A percentile compares a stretch with the other conserved stretches of the same genome.
Conservation (phyloP, 2,888 invertebrate species). For the Desoria tigrina region DNA sequence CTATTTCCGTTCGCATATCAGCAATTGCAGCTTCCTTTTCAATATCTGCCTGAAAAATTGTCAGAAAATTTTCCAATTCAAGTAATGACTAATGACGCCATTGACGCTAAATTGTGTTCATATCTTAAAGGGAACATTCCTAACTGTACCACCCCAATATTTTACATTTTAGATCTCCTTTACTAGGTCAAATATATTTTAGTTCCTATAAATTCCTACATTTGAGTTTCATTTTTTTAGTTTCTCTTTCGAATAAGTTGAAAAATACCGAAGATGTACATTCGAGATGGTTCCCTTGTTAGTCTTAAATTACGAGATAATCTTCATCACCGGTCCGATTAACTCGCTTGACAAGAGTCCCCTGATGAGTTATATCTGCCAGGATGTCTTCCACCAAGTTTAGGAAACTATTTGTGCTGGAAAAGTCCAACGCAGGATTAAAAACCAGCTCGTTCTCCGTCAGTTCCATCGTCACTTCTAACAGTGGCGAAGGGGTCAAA, state of each 20-base stretch:
- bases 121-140: too few species aligned
- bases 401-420: slow-evolving; percentile 74
- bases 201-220: too few species aligned
- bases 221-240: too few species aligned
- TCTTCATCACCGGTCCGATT: slow-evolving; percentile 57
- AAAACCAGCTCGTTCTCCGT: slow-evolving; percentile 81
- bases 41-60: slow-evolving; percentile 67
- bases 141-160: too few species aligned
- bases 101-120: too few species aligned
- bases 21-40: slow-evolving; percentile 74
- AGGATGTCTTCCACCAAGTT: slow-evolving; percentile 75
- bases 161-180: too few species aligned
- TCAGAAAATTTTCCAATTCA: too few species aligned
- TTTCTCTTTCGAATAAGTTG: too few species aligned
- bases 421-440: slow-evolving; percentile 78
- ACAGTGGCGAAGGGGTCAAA: slow-evolving; percentile 74
- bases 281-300: too few species aligned
- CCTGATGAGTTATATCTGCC: slow-evolving; percentile 79
- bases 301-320: slow-evolving; percentile 26
- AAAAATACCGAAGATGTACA: too few species aligned
- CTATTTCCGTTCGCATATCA: slow-evolving; percentile 82
- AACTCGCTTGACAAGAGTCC: slow-evolving; percentile 73
- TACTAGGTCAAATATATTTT: too few species aligned
- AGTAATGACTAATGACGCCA: too few species aligned
- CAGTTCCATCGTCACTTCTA: slow-evolving; percentile 82